Percentiles rank a stretch among this genome's conserved stretches.
These are phyloP conservation scores for Sebastolobus altivelis DNA, from an alignment of 2,797 vertebrate genomes.

Conservation along the genomic window DNA sequence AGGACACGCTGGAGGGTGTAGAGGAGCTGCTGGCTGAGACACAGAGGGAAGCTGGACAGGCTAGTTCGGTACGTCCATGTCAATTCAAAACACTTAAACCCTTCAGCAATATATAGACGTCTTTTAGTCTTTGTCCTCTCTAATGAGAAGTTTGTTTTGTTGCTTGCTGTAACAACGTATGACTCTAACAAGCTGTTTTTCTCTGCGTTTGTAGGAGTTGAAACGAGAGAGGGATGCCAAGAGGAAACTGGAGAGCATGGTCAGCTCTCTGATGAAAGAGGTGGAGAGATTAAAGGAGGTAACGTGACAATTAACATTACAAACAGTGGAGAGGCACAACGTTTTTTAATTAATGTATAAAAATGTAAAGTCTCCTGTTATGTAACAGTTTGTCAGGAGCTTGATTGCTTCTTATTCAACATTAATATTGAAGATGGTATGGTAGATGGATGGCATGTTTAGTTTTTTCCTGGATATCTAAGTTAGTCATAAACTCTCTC, in stretches of 20 bases:
- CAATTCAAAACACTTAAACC: not conserved
- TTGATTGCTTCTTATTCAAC: not conserved
- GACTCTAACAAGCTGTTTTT: slow-evolving; percentile 21
- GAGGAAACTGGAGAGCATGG: slow-evolving; percentile 78
- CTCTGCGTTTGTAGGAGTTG: slow-evolving; percentile 77
- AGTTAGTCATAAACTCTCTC: not conserved
- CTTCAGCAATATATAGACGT: not conserved
- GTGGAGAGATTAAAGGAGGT: slow-evolving; percentile 85
- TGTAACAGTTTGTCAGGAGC: slow-evolving; percentile 40
- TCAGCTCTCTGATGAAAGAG: slow-evolving; percentile 78
- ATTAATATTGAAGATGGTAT: slow-evolving; percentile 14
- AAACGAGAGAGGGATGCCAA: slow-evolving; percentile 77
- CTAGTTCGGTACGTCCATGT: slow-evolving; percentile 67
- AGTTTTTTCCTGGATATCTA: not conserved
- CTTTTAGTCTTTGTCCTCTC: not conserved
- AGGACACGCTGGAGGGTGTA: slow-evolving; percentile 84
- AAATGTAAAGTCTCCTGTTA: slow-evolving; percentile 36
- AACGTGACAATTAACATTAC: slow-evolving; percentile 40
- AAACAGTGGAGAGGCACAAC: slow-evolving; percentile 11
- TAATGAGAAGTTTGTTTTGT: not conserved
- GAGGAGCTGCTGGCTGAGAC: slow-evolving; percentile 87
- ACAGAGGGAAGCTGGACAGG: slow-evolving; percentile 80
- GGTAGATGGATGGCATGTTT: not conserved
- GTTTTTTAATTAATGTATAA: slow-evolving; percentile 15
- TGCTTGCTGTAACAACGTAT: not conserved